Evolutionary conservation across 2,888 invertebrate genomes (phyloP), one percentile per base, ranked within the genome.

Genomic region (Eulithis prunata): DNA sequence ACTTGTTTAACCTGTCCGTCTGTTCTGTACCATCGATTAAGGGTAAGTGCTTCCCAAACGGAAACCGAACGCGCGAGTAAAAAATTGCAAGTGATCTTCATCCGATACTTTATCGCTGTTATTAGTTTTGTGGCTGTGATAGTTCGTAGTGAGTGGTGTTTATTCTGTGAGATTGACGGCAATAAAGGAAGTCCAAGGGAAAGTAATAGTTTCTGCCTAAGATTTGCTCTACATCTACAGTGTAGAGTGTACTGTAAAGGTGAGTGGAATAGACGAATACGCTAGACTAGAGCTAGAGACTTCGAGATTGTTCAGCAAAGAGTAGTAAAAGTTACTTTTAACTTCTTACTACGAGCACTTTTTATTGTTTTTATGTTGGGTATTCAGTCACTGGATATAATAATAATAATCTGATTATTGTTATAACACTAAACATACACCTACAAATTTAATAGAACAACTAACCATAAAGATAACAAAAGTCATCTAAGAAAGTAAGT

Each of bases 1-100:
- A 80, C 83, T 66, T 66, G 83, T 79, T 70, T 72, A 80, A 84
- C 82, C 78, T 78, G 67, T 62, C 58, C 51, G 82, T 73, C 53
- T 57, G 75, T 76, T 73, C 55, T 57, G 74, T 76, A 75, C 55
- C 71, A 68, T 70, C 72, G 70, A 82, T 85, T 84, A 85, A 84
- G 83, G 81, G 84, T 78, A 80, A 81, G 76, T 68, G 68, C 69
- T 66, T 69, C 69, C 69, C 51, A 57, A 70, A 69, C 71, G 73
- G 73, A 73, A 71, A 68, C 64, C 62, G 47, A 58, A 36, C 63
- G 53, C 45, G 52, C 43, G 64, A 55, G 62, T 60, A 69, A 64
- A 62, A 66, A 41, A 67, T 59, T 62, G 57, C 60, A 64, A 57
- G n/a, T 51, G 60, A 32, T 55, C 52, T 41, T 62, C 67, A 65